A percentile compares a stretch with the other conserved stretches of the same genome.
phyloP scores from a whole-genome alignment of 2,888 invertebrate genomes.

The Folsomia manolachei region DNA sequence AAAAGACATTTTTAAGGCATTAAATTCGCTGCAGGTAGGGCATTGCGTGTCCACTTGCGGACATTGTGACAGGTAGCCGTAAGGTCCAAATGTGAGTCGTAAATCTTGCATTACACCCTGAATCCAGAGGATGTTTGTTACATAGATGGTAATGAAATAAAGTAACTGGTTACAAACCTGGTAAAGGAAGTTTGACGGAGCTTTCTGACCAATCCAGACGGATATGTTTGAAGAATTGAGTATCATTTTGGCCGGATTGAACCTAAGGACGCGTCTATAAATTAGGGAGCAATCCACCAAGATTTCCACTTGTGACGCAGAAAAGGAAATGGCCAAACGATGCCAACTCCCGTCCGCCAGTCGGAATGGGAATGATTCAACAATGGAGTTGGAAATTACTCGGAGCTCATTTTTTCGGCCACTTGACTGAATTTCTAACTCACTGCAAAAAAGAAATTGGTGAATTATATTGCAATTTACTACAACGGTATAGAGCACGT shows the following conservation, averaged over 20 bases:
- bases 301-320: conserved; percentile 73
- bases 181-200: conserved; percentile 78
- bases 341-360: conserved; percentile 87
- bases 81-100: conserved; percentile 76
- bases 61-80: conserved; percentile 82
- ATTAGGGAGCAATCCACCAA: conserved; percentile 82
- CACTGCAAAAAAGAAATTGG: conserved; percentile 60
- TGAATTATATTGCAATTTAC: neutral
- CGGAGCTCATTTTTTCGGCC: conserved; percentile 82
- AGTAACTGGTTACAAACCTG: conserved; percentile 70
- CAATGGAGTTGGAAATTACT: conserved; percentile 71
- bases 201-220: conserved; percentile 84
- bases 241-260: conserved; percentile 50
- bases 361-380: conserved; percentile 82
- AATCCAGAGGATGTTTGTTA: neutral
- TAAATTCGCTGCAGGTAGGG: conserved; percentile 86
- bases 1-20: conserved; percentile 76
- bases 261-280: conserved; percentile 57
- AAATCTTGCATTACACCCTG: conserved; percentile 88
- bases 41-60: conserved; percentile 81
- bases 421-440: conserved; percentile 87
- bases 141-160: neutral
- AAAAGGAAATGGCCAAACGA: conserved; percentile 75
- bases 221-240: conserved; percentile 54
- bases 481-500: neutral